These are phyloP conservation scores for Cisticola juncidis DNA, from an alignment of 2,113 vertebrate species.

Conservation along the genomic window DNA sequence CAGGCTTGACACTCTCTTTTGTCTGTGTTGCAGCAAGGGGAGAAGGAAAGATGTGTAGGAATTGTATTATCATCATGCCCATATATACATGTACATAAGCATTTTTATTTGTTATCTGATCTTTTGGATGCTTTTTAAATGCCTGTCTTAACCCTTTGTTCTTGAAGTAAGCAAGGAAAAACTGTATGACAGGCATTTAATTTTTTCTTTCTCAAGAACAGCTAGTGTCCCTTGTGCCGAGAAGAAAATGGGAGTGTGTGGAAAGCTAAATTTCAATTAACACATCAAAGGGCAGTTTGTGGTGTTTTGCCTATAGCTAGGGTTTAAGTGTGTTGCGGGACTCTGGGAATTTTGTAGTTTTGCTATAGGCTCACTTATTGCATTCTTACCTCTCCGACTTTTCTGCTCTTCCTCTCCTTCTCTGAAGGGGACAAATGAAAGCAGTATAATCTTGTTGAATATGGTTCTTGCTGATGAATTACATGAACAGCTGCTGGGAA, in stretches of 20 bases:
- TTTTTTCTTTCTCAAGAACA: background rate
- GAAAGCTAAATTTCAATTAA: conserved; percentile 34
- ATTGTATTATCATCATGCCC: background rate
- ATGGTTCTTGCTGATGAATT: conserved; percentile 52
- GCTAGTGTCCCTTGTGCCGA: background rate
- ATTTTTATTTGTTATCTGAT: conserved; percentile 27
- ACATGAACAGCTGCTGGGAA: conserved; percentile 51
- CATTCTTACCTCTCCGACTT: background rate
- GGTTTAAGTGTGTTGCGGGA: background rate
- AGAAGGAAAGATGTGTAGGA: background rate
- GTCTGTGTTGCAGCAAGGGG: background rate
- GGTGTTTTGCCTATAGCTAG: background rate
- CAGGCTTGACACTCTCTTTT: background rate
- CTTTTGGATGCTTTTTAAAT: background rate
- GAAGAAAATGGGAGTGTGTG: background rate
- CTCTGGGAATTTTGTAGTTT: conserved; percentile 14
- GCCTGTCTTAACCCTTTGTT: conserved; percentile 16
- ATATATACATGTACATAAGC: background rate
- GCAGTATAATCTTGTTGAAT: conserved; percentile 25
- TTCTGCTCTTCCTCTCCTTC: background rate
- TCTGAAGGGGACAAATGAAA: background rate
- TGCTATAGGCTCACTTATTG: background rate
- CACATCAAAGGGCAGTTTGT: conserved; percentile 8
- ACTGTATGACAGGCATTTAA: background rate
- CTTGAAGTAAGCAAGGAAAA: conserved; percentile 38